phyloP scores from a whole-genome alignment of 92 coral and sea anemone genomes.

The Galaxea fascicularis region DNA sequence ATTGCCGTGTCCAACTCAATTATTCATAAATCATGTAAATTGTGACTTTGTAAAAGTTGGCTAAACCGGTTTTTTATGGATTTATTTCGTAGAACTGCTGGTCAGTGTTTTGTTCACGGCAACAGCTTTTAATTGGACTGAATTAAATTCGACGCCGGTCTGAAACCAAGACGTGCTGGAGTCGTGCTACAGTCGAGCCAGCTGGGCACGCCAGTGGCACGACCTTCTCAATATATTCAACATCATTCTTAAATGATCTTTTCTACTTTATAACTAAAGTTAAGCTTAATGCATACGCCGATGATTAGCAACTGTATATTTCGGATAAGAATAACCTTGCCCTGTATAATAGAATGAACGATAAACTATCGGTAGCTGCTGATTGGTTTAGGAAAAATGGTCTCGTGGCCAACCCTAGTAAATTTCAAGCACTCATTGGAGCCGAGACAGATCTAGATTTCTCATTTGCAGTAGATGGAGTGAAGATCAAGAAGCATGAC shows the following conservation, averaged over 20 bases:
- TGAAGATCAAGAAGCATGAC: background rate
- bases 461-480: too few relatives aligned
- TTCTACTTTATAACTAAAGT: background rate
- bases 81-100: too few relatives aligned
- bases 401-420: constrained; percentile 41
- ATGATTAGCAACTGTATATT: constrained; percentile 41
- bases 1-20: too few relatives aligned
- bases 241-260: constrained; percentile 18
- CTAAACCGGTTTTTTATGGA: too few relatives aligned
- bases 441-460: background rate
- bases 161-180: too few relatives aligned
- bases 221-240: constrained; percentile 22
- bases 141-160: too few relatives aligned
- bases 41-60: too few relatives aligned
- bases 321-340: constrained; percentile 27
- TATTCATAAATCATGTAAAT: too few relatives aligned
- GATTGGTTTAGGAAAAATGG: constrained; percentile 3
- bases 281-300: constrained; percentile 28
- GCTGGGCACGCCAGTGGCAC: constrained; percentile 14
- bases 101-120: too few relatives aligned
- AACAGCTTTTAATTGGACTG: too few relatives aligned
- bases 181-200: constrained; percentile 38
- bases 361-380: constrained; percentile 16
- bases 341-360: constrained; percentile 26
- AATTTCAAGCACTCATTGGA: constrained; percentile 13